Evolutionary conservation across 2,113 vertebrate genomes (phyloP).

Genomic region (Solenodon paradoxus): DNA sequence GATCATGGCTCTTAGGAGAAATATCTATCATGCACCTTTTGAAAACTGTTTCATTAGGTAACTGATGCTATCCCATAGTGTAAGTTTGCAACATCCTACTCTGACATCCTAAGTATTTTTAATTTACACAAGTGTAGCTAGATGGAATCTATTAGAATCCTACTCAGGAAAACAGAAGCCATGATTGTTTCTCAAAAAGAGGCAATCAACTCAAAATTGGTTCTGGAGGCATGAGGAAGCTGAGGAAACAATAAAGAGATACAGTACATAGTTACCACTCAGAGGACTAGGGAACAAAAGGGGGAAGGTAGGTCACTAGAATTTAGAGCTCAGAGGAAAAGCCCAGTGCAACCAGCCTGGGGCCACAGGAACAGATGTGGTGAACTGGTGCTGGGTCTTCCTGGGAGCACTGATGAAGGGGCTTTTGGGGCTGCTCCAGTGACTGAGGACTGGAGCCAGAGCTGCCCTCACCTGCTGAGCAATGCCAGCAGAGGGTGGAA

Average conservation of each 20-base stretch:
- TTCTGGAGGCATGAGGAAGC: background rate
- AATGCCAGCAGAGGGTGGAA: background rate
- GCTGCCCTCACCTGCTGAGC: background rate
- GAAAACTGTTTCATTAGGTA: background rate
- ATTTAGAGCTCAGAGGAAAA: background rate
- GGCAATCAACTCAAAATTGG: background rate
- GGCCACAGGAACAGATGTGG: background rate
- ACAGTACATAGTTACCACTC: background rate
- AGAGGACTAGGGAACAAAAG: no score
- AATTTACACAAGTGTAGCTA: background rate
- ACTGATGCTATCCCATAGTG: background rate
- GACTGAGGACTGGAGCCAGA: background rate
- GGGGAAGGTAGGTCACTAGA: background rate
- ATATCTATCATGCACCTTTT: background rate
- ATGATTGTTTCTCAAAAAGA: background rate
- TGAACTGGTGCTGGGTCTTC: background rate
- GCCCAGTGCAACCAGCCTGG: rapidly evolving
- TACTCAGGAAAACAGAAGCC: background rate
- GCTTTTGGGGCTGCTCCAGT: background rate
- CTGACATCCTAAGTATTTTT: background rate
- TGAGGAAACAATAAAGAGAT: background rate
- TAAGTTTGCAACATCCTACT: background rate
- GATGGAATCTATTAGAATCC: background rate
- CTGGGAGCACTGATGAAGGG: background rate
- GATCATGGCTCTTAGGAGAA: background rate